Evolutionary conservation across 2,888 invertebrate genomes (phyloP), one percentile per base, ranked within the genome.

Genomic region (Cerastis rubricosa): DNA sequence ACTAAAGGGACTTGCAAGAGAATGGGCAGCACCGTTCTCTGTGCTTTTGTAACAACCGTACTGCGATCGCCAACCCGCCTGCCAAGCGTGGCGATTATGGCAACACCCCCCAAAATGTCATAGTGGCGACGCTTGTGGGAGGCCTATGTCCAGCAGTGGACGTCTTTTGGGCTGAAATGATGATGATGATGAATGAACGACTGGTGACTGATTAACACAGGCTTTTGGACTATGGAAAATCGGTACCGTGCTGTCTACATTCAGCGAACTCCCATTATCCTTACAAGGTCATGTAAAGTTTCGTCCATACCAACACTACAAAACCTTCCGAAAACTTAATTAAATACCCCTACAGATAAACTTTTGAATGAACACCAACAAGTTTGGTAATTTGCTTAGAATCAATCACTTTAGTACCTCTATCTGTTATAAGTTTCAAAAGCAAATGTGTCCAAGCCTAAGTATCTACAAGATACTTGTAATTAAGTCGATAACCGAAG

Each of bases 401-500:
- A 83, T 86, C 86, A 86, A 86, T 83, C 86, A 83, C 61, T 68
- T 57, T 1, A 65, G 12, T 63, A 43, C 45, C 57, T 74, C 54
- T 63, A 77, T 81, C 71, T 49, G 61, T 72, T 57, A 49, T 59
- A 57, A 80, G 79, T 83, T 89, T 85, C 74, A 80, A 82, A 83
- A 51, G 77, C 71, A 54, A 86, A 80, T 85, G 71, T 83, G 79
- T 72, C 74, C 67, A 74, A 75, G 74, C 57, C 17, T 61, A 85
- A 86, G 82, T 80, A 84, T 40, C 68, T 83, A 87, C 83, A 85
- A 83, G 88, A 80, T 85, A 83, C 87, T 89, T 87, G 83, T 89
- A 86, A 90, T 90, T 87, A 90, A 87, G 87, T 88, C 90, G 90
- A 91, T 91, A 87, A 80, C 89, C 82, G 78, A 90, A 90, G 89